Conservation (phyloP, 1,140 invertebrate species). For the Lepidotrigona ventralis region DNA sequence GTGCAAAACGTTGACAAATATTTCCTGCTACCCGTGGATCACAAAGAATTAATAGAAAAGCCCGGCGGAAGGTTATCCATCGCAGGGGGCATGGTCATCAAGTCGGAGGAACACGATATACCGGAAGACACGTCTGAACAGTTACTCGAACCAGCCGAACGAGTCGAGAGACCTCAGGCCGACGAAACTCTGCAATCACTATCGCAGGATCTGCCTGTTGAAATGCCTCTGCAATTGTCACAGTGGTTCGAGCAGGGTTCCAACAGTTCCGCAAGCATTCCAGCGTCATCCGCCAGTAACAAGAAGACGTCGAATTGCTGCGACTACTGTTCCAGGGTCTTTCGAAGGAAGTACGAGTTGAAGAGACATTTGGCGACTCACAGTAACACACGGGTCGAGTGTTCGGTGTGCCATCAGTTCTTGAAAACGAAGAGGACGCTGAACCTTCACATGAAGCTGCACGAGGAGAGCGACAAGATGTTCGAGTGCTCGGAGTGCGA, state of each 20-base stretch:
- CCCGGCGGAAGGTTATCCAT: background rate
- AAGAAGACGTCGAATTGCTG: background rate
- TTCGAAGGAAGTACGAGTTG: conserved; percentile 1
- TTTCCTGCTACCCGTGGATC: conserved; percentile 14
- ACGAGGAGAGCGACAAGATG: background rate
- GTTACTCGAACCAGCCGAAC: background rate
- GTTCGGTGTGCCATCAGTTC: conserved; percentile 1
- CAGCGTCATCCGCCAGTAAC: too few species aligned
- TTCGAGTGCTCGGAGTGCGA: conserved; percentile 18
- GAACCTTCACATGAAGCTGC: background rate
- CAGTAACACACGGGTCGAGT: background rate
- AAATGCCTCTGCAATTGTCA: background rate
- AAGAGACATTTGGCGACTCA: background rate
- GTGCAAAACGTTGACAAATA: conserved; percentile 11
- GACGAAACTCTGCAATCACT: too few species aligned
- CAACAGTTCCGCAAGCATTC: background rate
- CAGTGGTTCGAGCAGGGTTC: background rate
- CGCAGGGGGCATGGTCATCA: background rate
- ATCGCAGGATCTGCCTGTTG: too few species aligned
- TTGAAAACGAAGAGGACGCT: background rate
- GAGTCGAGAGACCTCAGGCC: too few species aligned
- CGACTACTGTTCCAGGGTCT: background rate
- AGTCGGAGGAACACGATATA: background rate
- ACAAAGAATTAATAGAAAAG: background rate
- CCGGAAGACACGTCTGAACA: background rate